A percentile compares a stretch with the other conserved stretches of the same genome.
These are phyloP conservation scores for Malacoctenus gilli DNA, from an alignment of 2,797 vertebrate species.

Conservation along the genomic window DNA sequence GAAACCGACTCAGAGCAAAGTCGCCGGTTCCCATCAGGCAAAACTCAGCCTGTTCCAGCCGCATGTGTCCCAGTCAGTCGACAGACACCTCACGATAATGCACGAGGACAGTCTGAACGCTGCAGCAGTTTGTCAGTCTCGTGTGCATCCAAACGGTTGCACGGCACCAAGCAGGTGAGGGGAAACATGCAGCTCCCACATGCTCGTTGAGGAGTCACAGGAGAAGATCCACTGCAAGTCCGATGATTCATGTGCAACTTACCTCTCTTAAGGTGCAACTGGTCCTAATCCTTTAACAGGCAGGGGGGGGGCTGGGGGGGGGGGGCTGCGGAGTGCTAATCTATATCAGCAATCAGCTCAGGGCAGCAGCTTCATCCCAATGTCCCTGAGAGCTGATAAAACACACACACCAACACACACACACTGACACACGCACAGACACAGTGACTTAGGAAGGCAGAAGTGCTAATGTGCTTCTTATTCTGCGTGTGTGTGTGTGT, in stretches of 20 bases:
- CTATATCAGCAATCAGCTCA: constrained; percentile 68
- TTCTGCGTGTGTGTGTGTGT: constrained; percentile 15
- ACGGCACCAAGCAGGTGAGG: no score
- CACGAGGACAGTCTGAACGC: no score
- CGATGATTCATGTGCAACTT: constrained; percentile 33
- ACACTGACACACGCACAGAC: constrained; percentile 7
- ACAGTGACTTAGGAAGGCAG: constrained; percentile 17
- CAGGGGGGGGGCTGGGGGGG: neutral
- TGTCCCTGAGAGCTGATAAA: constrained; percentile 36
- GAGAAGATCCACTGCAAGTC: neutral
- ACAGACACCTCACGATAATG: no score
- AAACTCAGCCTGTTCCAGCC: neutral
- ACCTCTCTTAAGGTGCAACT: constrained; percentile 34
- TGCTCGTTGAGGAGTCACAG: neutral
- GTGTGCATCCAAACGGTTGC: no score
- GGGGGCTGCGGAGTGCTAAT: constrained; percentile 42
- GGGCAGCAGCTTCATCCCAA: constrained; percentile 53
- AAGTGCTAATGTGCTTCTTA: constrained; percentile 30
- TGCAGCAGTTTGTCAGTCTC: neutral
- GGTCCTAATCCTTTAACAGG: no score
- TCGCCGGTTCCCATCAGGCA: neutral
- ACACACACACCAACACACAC: constrained; percentile 9
- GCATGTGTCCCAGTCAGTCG: neutral
- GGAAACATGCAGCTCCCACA: no score
- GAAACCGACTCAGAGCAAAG: neutral